Evolutionary conservation across 2,113 vertebrate species (phyloP).

Genomic region (Corythornis vintsioides): DNA sequence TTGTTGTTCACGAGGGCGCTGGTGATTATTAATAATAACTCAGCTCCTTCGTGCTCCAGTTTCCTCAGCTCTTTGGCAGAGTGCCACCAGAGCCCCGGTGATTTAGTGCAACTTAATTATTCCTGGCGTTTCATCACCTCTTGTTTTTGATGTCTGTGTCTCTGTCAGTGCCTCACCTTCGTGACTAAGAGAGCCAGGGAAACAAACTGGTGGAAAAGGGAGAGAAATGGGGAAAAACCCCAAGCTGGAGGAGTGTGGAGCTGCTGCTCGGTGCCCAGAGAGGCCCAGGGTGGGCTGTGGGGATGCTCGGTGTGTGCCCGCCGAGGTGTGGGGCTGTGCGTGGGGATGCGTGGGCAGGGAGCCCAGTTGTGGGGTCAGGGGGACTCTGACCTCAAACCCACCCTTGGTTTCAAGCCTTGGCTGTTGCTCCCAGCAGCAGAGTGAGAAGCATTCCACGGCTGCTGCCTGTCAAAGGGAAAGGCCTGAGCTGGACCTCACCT

Average conservation of each 20-base stretch:
- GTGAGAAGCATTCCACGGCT: accelerated
- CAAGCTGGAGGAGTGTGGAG: neutral
- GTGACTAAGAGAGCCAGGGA: slow-evolving; percentile 59
- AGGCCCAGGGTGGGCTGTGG: accelerated
- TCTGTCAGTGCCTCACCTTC: slow-evolving; percentile 63
- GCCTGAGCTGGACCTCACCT: accelerated
- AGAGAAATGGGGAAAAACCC: slow-evolving; percentile 24
- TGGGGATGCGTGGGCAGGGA: accelerated
- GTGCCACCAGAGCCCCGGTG: slow-evolving; percentile 22
- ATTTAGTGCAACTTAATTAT: slow-evolving; percentile 68
- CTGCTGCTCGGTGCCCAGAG: neutral
- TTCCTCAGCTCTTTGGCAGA: slow-evolving; percentile 37
- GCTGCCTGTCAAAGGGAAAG: neutral
- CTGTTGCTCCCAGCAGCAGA: neutral
- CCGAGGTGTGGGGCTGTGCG: accelerated
- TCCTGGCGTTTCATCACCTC: slow-evolving; percentile 60
- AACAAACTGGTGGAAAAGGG: slow-evolving; percentile 30
- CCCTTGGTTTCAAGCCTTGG: accelerated
- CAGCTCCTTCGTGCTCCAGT: slow-evolving; percentile 46
- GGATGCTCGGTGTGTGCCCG: accelerated
- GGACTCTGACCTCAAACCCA: neutral
- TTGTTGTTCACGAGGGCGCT: neutral
- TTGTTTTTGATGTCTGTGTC: slow-evolving; percentile 71
- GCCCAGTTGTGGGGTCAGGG: accelerated
- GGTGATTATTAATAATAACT: slow-evolving; percentile 47